Base-by-base conservation (phyloP, 2,888 invertebrate genomes). In the Globia sparganii region DNA sequence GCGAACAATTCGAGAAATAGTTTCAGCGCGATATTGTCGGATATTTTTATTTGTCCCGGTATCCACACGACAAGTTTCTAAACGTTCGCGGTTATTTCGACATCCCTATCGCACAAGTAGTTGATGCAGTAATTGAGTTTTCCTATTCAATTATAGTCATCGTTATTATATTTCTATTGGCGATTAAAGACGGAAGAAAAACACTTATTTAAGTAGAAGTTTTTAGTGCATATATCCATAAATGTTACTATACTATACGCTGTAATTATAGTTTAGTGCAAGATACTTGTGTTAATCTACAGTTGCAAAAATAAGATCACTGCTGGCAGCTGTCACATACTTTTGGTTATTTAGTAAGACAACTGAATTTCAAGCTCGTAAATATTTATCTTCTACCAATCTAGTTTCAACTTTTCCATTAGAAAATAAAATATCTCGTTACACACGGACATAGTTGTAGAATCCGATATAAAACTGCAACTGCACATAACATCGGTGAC, bases 1-100 rank as follows among this genome's bases (percentile, higher is more conserved):
- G 43, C 28, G 15, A 84, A 84, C 66, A 61, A 84, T 81, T 59
- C 43, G 31, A 21, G 49, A 53, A 84, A 70, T 49, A 80, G 68
- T 74, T 70, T 4, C 11, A 49, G 69, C 72, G 34, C 21, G 40
- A n/a, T 18, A 46, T 77, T 67, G 72, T 77, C 72, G 74, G 76
- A 87, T 85, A 86, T 89, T 89, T 88, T 84, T 88, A 89, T 89
- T 87, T 81, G 82, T 84, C 75, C 79, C 78, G 82, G 80, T 85
- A 83, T 86, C 84, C 80, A 83, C 81, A 81, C 79, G 84, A 77
- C 70, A 86, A 83, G 76, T 78, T 86, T 84, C 86, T 83, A 84
- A 89, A 81, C 83, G 77, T 71, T 77, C n/a, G 73, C 61, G 62
- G 78, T 70, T 69, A 76, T 81, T 81, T 85, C 72, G 43, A 58